Evolutionary conservation across 1,140 invertebrate species (phyloP).

Genomic region (Plutomurus gul): DNA sequence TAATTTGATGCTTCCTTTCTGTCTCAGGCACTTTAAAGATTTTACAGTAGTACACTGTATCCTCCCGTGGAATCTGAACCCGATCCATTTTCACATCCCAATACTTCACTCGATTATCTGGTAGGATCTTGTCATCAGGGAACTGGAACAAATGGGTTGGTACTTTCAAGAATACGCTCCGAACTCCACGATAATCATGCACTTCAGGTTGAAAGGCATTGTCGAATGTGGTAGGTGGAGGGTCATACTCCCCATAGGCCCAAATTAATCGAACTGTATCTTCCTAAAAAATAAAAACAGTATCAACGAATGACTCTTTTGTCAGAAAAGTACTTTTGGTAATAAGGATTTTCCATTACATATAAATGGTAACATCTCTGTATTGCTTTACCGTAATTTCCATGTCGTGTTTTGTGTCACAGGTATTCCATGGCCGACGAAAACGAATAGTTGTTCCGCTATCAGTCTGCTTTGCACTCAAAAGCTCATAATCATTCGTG

Average conservation of each 20-base stretch:
- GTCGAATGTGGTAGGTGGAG: conserved; percentile 52
- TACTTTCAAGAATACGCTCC: conserved; percentile 1
- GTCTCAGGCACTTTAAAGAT: conserved; percentile 76
- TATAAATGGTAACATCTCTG: too few species aligned
- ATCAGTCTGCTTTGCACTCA: conserved; percentile 72
- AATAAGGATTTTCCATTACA: neutral
- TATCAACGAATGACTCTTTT: neutral
- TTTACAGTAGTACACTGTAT: conserved; percentile 81
- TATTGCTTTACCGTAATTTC: neutral
- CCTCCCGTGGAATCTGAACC: neutral
- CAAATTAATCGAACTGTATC: conserved; percentile 78
- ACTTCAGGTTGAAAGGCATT: conserved; percentile 58
- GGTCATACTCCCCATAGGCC: conserved; percentile 72
- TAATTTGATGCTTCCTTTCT: conserved; percentile 75
- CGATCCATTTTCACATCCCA: conserved; percentile 8
- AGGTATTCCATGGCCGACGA: conserved; percentile 74
- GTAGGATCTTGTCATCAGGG: neutral
- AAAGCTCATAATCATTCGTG: conserved; percentile 74
- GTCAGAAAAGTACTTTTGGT: neutral
- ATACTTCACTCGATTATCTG: neutral
- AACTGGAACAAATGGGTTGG: neutral
- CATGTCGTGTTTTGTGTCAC: conserved; percentile 73
- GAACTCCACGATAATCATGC: conserved; percentile 61
- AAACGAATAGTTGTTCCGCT: conserved; percentile 79
- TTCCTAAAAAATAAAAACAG: conserved; percentile 61